Evolutionary conservation across 1,140 invertebrate species (phyloP), one percentile per base, ranked within the genome.

Genomic region (Bombus picipes): DNA sequence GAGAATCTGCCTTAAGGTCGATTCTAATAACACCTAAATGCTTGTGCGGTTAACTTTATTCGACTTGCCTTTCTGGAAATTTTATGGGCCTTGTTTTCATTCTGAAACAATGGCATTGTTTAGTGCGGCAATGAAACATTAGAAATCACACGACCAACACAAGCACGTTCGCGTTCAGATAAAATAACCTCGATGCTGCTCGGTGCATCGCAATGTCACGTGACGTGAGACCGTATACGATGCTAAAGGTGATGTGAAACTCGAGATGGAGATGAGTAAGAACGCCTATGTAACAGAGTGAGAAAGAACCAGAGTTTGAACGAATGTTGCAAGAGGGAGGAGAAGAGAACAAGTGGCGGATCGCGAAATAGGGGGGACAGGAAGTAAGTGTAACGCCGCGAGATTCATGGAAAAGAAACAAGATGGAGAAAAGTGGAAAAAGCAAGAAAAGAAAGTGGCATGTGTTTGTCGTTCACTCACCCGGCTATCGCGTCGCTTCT

Each of bases 231-330:
- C 75, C 72, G 80, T 39, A 47, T 43, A 80, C 72, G 88, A 89
- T 85, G 88, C 68, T 87, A 90, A 90, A 90, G 89, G 85, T 90
- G 81, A 89, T 76, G 81, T 87, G 87, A 89, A 90, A 89, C 81
- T 89, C 90, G 90, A 91, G 81, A 89, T 83, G 87, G 34, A 39
- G 84, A 77, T 34, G 76, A 71, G 75, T 37, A 79, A 32, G 80
- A 79, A 43, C 43, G 73, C 41, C 70, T 70, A 77, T 47, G 59
- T 41, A 71, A 28, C 47, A 15, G 57, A 43, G 10, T 1, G 22
- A 57, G 34, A 62, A 43, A 59, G 66, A 73, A n/a, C 10, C 80
- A 15, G 39, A n/a, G 57, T 57, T 66, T 3, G 57, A 37, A 59
- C 32, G 41, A 37, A 25, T 5, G 59, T 28, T n/a, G 53, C 18